These are phyloP conservation scores for Tholera decimalis DNA, from an alignment of 2,888 invertebrate species.

Conservation along the genomic window DNA sequence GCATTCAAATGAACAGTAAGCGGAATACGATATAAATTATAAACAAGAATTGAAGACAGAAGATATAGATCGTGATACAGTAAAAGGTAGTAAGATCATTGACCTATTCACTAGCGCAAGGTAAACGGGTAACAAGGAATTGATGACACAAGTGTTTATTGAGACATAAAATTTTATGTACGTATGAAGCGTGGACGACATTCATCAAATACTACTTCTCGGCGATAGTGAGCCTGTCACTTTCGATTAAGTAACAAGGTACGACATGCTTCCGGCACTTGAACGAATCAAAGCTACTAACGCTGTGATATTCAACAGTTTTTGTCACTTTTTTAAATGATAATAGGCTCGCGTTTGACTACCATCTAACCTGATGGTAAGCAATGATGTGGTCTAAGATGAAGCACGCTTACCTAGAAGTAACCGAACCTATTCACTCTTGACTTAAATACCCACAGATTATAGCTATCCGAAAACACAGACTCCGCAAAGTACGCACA, in stretches of 20 bases:
- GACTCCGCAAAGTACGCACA: too few species aligned
- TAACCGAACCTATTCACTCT: too few species aligned
- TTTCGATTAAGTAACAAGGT: constrained; percentile 24
- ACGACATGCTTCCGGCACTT: background rate
- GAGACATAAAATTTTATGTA: constrained; percentile 43
- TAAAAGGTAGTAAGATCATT: constrained; percentile 51
- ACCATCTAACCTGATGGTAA: too few species aligned
- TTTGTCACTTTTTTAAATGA: too few species aligned
- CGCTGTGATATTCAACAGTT: too few species aligned
- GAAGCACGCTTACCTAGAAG: too few species aligned
- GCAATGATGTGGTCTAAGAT: too few species aligned
- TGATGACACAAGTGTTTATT: constrained; percentile 58
- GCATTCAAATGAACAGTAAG: constrained; percentile 1
- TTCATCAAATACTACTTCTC: constrained; percentile 36
- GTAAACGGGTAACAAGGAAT: constrained; percentile 56
- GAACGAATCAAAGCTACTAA: background rate
- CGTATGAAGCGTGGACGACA: constrained; percentile 12
- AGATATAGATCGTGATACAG: constrained; percentile 18
- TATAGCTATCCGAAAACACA: too few species aligned
- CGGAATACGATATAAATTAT: constrained; percentile 4
- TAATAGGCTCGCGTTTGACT: too few species aligned
- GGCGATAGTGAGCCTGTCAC: constrained; percentile 16
- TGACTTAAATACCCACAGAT: too few species aligned
- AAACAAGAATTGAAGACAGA: background rate
- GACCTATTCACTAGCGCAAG: constrained; percentile 57